Conservation (phyloP, 1,140 invertebrate species). For the Lineus longissimus region DNA sequence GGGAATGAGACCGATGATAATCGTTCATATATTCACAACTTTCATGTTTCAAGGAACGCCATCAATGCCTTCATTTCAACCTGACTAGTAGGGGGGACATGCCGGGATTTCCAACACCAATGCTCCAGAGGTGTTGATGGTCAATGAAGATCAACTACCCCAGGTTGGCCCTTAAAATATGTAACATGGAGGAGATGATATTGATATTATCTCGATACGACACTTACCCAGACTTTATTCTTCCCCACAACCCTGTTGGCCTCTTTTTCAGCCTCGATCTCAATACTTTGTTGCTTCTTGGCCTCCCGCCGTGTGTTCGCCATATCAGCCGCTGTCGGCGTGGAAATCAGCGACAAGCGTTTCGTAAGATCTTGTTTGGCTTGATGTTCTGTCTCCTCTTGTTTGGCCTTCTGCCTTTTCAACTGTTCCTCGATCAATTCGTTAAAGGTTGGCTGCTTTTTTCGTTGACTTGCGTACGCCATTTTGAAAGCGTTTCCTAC, state of each 20-base stretch:
- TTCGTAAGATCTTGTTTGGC: constrained; percentile 30
- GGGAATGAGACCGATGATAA: no score
- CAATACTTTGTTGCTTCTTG: constrained; percentile 21
- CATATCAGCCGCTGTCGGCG: constrained; percentile 39
- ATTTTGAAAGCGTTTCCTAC: constrained; percentile 88
- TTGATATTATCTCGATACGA: no score
- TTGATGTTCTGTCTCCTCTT: constrained; percentile 39
- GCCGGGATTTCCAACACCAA: no score
- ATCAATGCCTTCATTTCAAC: no score
- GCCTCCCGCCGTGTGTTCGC: constrained; percentile 36
- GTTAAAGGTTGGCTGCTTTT: constrained; percentile 55
- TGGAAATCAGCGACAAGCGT: constrained; percentile 41
- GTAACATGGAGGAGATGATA: no score
- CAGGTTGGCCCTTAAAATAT: no score
- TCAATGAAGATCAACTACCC: no score
- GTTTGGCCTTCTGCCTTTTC: constrained; percentile 41
- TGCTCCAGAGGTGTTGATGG: no score
- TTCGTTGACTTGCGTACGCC: constrained; percentile 81
- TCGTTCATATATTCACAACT: no score
- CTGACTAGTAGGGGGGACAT: no score
- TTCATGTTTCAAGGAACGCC: no score
- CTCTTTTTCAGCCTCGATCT: constrained; percentile 14
- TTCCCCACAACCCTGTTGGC: constrained; percentile 23
- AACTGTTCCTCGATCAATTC: constrained; percentile 50
- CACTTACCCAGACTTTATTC: constrained; percentile 41